Percentiles rank a stretch among this genome's conserved stretches.
Conservation (phyloP, 30 jellyfish, hydroid and myxozoan species). For the Pelagia noctiluca region DNA sequence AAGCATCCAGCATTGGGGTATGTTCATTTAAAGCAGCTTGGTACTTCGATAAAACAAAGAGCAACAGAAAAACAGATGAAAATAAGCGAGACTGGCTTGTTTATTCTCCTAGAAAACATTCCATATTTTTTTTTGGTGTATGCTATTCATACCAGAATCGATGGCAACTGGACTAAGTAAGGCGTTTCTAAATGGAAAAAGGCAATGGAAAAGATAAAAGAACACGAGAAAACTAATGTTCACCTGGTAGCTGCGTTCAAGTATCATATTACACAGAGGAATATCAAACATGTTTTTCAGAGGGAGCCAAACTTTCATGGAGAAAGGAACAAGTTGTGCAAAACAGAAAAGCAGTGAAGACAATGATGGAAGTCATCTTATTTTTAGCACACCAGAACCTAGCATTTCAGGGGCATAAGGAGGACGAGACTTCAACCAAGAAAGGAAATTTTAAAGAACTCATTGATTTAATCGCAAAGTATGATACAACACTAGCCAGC, state of each 20-base stretch:
- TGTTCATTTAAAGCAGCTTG: conserved; percentile 17
- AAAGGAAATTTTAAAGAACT: conserved; percentile 10
- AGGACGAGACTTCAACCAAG: not conserved
- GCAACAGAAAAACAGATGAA: conserved; percentile 12
- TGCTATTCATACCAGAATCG: conserved; percentile 10
- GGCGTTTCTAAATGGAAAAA: conserved; percentile 23
- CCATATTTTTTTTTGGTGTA: conserved; percentile 26
- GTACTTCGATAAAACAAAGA: conserved; percentile 40
- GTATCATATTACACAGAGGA: not conserved
- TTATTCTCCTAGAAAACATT: conserved; percentile 19
- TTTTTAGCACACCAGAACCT: conserved; percentile 23
- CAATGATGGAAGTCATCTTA: conserved; percentile 8
- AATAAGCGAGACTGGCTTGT: conserved; percentile 24
- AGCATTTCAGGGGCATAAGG: conserved; percentile 8
- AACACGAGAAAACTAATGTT: conserved; percentile 6
- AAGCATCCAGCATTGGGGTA: no score
- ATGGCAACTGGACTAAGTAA: conserved; percentile 27
- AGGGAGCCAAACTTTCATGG: not conserved
- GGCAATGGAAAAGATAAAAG: conserved; percentile 19
- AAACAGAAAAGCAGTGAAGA: conserved; percentile 20
- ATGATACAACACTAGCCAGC: no score
- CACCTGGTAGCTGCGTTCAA: conserved; percentile 26
- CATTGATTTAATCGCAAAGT: no score
- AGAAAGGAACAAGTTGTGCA: conserved; percentile 14
- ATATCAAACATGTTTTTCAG: not conserved